Percentiles rank a stretch among this genome's conserved stretches.
Conservation (phyloP, 2,113 vertebrate genomes). For the Alaudala cheleensis region DNA sequence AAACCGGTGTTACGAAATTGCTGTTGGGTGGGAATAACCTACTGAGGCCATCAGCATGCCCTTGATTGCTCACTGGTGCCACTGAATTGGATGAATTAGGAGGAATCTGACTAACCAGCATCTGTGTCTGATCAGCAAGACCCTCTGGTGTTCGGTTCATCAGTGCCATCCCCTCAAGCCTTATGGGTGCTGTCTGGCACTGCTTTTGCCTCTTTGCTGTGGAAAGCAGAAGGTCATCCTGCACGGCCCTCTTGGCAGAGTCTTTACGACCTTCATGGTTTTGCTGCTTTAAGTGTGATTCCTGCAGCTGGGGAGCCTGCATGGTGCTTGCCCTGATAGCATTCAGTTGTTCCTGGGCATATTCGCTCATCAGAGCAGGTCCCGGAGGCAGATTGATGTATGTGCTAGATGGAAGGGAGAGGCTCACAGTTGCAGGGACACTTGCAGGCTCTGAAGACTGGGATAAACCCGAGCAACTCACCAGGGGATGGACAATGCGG, state of each 20-base stretch:
- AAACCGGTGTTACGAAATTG: conserved; percentile 80
- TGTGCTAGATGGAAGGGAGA: conserved; percentile 77
- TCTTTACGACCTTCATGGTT: conserved; percentile 85
- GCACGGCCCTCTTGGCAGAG: conserved; percentile 87
- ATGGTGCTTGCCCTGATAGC: conserved; percentile 71
- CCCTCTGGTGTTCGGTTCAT: conserved; percentile 67
- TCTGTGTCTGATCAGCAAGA: conserved; percentile 84
- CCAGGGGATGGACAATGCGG: conserved; percentile 81
- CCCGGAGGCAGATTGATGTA: conserved; percentile 78
- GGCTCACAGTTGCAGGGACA: conserved; percentile 70
- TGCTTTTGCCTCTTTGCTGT: conserved; percentile 91
- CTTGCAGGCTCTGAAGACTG: conserved; percentile 79
- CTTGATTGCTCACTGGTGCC: conserved; percentile 76
- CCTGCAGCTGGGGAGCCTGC: conserved; percentile 76
- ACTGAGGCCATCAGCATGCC: conserved; percentile 75
- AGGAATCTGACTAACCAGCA: conserved; percentile 84
- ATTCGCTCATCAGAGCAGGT: conserved; percentile 80
- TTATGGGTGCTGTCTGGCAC: conserved; percentile 73
- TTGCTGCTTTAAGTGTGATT: conserved; percentile 78
- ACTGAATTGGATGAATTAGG: conserved; percentile 80
- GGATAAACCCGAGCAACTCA: conserved; percentile 80
- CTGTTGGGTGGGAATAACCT: conserved; percentile 83
- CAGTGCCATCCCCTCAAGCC: conserved; percentile 84
- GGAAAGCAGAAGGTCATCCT: conserved; percentile 87
- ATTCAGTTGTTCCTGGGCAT: conserved; percentile 79